Base-by-base conservation (phyloP, 2,797 vertebrate species). In the Alcedo quadribrachys region DNA sequence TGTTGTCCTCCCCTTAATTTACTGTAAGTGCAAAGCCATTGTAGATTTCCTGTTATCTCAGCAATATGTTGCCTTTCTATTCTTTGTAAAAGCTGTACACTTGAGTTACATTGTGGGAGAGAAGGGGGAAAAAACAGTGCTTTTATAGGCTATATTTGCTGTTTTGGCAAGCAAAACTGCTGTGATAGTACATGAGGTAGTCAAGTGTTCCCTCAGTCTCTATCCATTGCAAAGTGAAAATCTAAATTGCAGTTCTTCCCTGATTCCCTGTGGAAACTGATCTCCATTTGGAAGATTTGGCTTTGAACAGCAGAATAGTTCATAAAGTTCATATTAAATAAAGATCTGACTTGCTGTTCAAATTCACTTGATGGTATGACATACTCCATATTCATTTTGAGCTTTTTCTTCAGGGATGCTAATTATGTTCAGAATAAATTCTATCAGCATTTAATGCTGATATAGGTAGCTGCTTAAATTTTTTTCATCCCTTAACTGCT, bases 1-100 rank as follows among this genome's bases (percentile, higher is more conserved):
- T 71, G 43, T 55, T 76, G 45, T 46, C 27, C 27, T 74, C 37
- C 20, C 53, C 50, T 86, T 81, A 88, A 51, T 70, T 62, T 90
- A 24, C 63, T 84, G 14, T 61, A 81, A 92, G 60, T 80, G 42
- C 21, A 81, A 96, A 84, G 33, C 53, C 79, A 67, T 92, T 93
- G 89, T 5, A 91, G 67, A 22, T 71, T 92, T 93, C 65, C 54
- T 90, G 24, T 92, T 91, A 80, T 80, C 70, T 87, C 88, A 95
- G 87, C 74, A 93, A 75, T 76, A 77, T 33, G 7, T 62, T 94
- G 54, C 45, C 14, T 85, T 89, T 89, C 66, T 74, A n/a, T 74
- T 80, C 62, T 51, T 58, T 83, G 45, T 48, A 63, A 85, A 94
- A 90, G 22, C 57, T 89, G 27, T 32, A n/a, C 46, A 67, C 95